Percentiles rank a stretch among this genome's conserved stretches.
Evolutionary conservation across 2,888 invertebrate genomes (phyloP).

Genomic region (Torymus texanus): DNA sequence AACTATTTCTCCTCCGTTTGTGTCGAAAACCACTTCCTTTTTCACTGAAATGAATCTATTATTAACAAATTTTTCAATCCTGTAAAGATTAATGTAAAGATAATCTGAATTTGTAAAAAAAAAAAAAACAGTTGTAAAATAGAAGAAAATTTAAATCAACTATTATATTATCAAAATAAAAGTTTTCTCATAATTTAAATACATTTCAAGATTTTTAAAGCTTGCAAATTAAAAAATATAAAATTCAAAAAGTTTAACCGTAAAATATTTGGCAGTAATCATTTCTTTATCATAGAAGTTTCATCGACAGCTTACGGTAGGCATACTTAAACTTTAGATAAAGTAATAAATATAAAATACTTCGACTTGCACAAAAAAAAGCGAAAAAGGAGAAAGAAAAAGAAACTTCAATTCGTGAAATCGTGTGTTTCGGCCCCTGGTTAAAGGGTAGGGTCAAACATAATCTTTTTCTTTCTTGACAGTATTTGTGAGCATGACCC

Average conservation of each 20-base stretch:
- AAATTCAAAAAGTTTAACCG: too few relatives aligned
- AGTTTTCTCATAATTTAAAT: too few relatives aligned
- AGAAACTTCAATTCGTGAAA: neutral
- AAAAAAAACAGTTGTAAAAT: too few relatives aligned
- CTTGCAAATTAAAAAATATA: too few relatives aligned
- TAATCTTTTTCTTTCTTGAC: conserved; percentile 30
- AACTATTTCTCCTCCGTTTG: neutral
- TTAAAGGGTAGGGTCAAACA: neutral
- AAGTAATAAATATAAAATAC: neutral
- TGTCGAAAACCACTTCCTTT: neutral
- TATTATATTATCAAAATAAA: too few relatives aligned
- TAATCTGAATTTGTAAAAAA: too few relatives aligned
- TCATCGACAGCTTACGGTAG: neutral
- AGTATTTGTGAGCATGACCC: conserved; percentile 55
- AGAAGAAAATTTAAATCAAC: too few relatives aligned
- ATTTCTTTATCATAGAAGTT: neutral
- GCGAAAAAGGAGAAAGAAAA: conserved; percentile 2
- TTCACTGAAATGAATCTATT: neutral
- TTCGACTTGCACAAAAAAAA: neutral
- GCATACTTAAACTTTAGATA: neutral
- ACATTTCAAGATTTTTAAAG: too few relatives aligned
- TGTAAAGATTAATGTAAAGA: too few relatives aligned
- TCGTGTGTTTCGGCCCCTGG: conserved; percentile 11
- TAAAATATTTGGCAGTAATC: too few relatives aligned
- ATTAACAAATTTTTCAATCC: too few relatives aligned